phyloP scores from a whole-genome alignment of 2,888 invertebrate species.

The Epsilonema sp. region DNA sequence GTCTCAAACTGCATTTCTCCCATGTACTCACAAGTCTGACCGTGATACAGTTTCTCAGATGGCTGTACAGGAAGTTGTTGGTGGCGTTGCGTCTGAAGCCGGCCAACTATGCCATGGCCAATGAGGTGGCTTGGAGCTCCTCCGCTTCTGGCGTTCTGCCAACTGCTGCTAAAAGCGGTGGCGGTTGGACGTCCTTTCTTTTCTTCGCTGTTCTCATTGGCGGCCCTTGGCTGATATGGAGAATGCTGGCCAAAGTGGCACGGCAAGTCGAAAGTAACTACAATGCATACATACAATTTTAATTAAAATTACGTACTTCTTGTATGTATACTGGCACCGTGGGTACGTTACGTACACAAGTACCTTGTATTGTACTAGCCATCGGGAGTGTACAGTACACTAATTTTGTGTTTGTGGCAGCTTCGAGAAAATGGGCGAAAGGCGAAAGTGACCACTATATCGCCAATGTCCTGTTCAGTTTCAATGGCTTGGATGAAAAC shows the following conservation, averaged over 20 bases:
- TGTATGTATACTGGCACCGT: too few relatives aligned
- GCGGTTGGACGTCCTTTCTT: slow-evolving; percentile 67
- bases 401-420: slow-evolving; percentile 5
- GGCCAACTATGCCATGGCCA: slow-evolving; percentile 29
- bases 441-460: slow-evolving; percentile 37
- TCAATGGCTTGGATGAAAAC: slow-evolving; percentile 45
- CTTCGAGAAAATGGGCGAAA: slow-evolving; percentile 32
- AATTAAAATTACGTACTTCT: too few relatives aligned
- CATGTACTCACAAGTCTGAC: slow-evolving; percentile 72
- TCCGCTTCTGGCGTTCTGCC: not conserved
- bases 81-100: slow-evolving; percentile 39
- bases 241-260: slow-evolving; percentile 43
- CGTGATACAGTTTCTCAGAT: slow-evolving; percentile 53
- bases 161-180: too few relatives aligned
- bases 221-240: slow-evolving; percentile 74
- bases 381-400: slow-evolving; percentile 43
- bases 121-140: slow-evolving; percentile 18
- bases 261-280: slow-evolving; percentile 17
- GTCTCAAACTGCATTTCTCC: slow-evolving; percentile 56
- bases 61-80: slow-evolving; percentile 55
- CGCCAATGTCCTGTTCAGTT: slow-evolving; percentile 47
- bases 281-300: too few relatives aligned
- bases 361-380: too few relatives aligned
- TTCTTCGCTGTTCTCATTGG: slow-evolving; percentile 71
- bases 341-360: too few relatives aligned